Evolutionary conservation across 2,113 vertebrate genomes (phyloP), one percentile per base, ranked within the genome.

Genomic region (Rhinolophus ferrumequinum): DNA sequence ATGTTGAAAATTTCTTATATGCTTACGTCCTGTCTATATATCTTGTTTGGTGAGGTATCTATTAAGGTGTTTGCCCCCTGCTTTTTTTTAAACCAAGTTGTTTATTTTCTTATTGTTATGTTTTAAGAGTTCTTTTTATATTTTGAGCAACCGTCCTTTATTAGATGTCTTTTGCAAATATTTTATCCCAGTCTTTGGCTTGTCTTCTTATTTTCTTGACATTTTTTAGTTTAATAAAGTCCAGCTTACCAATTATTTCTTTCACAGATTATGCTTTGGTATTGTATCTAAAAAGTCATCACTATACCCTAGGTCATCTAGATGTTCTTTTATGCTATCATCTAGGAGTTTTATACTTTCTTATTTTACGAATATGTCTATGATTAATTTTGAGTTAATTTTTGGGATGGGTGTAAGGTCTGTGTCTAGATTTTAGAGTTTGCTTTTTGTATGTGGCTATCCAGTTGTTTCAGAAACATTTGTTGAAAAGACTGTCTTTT

Each of bases 121-220:
- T 80, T 73, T 62, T 64, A 67, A 69, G 22, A 75, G 28, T 96
- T 87, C 21, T 82, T 52, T 92, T 10, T 66, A 10, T 66, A 50
- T 93, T 30, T 73, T 66, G 26, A 87, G 30, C 67, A 90, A 15
- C 12, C 44, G 15, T 73, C 8, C 6, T 58, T 84, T 62, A 54
- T 56, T 62, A 76, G 79, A 54, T 38, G 18, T 62, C 15, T 86
- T 96, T 86, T 93, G 35, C 35, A 89, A 86, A 67, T 79, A 72
- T 47, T 81, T 89, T 86, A 35, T 92, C 80, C 12, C 6, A 70
- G 38, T 62, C 26, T 70, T 0, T 81, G 60, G 12, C 26, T 92
- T 86, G 30, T 47, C 13, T 76, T 89, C n/a, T 80, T 47, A 69
- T 81, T 94, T 18, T 94, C 47, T 86, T 90, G 16, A 86, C 26